Base-by-base conservation (phyloP, 2,113 vertebrate species). In the Piaya cayana region DNA sequence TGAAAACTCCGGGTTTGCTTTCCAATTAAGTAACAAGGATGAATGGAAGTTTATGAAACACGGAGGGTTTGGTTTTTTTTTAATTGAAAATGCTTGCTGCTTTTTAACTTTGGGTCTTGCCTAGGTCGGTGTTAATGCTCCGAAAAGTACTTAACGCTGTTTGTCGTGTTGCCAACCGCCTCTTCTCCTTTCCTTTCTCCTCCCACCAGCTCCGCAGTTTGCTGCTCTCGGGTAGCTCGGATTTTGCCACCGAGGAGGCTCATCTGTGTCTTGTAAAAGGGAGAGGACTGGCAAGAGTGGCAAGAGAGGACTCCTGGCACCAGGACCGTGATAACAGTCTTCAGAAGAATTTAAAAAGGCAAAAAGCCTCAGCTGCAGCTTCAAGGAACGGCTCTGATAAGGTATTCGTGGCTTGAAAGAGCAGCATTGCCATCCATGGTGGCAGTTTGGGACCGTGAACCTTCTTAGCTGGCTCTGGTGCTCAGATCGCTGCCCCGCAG, bases 1-100 rank as follows among this genome's bases (percentile, higher is more conserved):
- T 83, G 27, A 92, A 86, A 92, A 83, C 21, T 88, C 26, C 39
- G 32, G 7, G 5, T 92, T 92, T 94, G 42, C 50, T 90, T 88
- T 90, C 79, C 88, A 83, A 19, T 92, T 95, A 94, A 85, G 25
- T 59, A 77, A 60, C 36, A 74, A 83, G 71, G 88, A 86, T 59
- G 34, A 77, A 60, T 90, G 36, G 63, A 96, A 67, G 42, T 80
- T 94, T 78, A 75, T 68, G 72, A 93, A 93, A 88, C 1, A 1
- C 52, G 32, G 56, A 67, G n/a, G 9, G 8, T 12, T 87, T n/a
- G n/a, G n/a, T n/a, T n/a, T n/a, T n/a, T n/a, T 39, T 82, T 91
- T 90, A 26, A 67, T 43, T 80, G 47, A 71, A 94, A 94, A 59
- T 60, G 9, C 30, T 56, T 91, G 25, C 75, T 90, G 23, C 27